A percentile compares a stretch with the other conserved stretches of the same genome.
These are phyloP conservation scores for Ylistrum balloti DNA, from an alignment of 1,140 invertebrate species.

Conservation along the genomic window DNA sequence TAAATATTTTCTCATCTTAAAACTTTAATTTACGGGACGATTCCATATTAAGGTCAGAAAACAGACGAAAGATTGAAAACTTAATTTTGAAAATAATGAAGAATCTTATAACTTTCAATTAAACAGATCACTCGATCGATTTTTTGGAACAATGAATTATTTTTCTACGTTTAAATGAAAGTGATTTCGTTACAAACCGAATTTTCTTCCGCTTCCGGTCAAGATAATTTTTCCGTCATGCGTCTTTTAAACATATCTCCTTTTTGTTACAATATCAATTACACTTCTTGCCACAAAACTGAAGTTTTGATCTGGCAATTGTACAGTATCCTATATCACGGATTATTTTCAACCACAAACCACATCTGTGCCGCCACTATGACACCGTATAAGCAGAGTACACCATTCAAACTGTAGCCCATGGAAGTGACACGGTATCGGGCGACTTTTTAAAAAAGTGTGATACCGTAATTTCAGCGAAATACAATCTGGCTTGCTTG, in stretches of 20 bases:
- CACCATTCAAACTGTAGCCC: not conserved
- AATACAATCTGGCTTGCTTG: not conserved
- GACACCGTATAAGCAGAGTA: not conserved
- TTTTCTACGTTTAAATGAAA: not conserved
- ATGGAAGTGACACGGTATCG: not conserved
- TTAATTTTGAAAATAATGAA: not conserved
- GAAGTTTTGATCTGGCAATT: not conserved
- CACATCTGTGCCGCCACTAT: not conserved
- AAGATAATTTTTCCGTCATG: not conserved
- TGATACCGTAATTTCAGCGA: slow-evolving; percentile 38
- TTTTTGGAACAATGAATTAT: no score
- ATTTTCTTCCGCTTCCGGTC: no score
- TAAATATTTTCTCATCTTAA: not conserved
- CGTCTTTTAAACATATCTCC: not conserved
- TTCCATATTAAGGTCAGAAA: no score
- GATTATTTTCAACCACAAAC: slow-evolving; percentile 18
- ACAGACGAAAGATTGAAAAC: no score
- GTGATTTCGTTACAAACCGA: no score
- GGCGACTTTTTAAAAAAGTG: not conserved
- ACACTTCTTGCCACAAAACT: not conserved
- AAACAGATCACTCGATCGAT: no score
- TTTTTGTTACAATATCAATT: not conserved
- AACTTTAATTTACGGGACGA: not conserved
- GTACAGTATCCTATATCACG: not conserved
- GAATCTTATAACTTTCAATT: not conserved